Percentiles rank a stretch among this genome's conserved stretches.
These are phyloP conservation scores for Brachionichthys hirsutus DNA, from an alignment of 2,113 vertebrate genomes.

Conservation along the genomic window DNA sequence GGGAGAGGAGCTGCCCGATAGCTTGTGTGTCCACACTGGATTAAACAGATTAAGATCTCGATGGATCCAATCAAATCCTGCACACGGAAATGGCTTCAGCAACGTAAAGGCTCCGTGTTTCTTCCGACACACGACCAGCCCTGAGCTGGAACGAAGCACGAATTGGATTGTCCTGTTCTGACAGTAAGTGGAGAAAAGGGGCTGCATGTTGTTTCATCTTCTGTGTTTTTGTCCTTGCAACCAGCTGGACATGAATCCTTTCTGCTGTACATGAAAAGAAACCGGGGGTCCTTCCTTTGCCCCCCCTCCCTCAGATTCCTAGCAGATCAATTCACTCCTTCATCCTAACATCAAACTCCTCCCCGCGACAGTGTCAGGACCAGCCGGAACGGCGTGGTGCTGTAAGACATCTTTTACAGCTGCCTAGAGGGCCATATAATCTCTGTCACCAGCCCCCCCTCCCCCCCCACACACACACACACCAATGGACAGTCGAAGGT, in stretches of 20 bases:
- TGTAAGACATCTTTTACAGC: conserved; percentile 62
- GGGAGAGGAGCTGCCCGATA: conserved; percentile 2
- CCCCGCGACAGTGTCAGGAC: conserved; percentile 11
- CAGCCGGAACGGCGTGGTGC: conserved; percentile 20
- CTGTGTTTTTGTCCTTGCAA: conserved; percentile 33
- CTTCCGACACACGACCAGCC: conserved; percentile 22
- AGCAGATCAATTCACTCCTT: conserved; percentile 54
- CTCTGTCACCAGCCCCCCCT: conserved; percentile 36
- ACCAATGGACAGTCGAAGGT: conserved; percentile 51
- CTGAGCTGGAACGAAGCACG: conserved; percentile 44
- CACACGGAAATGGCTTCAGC: no score
- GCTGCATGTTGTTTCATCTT: conserved; percentile 37
- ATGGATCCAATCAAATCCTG: no score
- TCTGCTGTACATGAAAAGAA: conserved; percentile 59
- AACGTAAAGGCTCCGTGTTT: conserved; percentile 6
- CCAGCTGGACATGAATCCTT: conserved; percentile 57
- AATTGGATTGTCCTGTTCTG: conserved; percentile 73
- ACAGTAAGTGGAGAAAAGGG: conserved; percentile 32
- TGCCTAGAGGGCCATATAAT: conserved; percentile 60
- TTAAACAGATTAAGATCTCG: no score
- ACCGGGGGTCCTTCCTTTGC: conserved; percentile 45
- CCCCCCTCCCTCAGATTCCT: conserved; percentile 24
- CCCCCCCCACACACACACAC: conserved; percentile 29
- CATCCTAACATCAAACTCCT: conserved; percentile 13
- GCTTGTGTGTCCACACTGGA: no score